phyloP scores from a whole-genome alignment of 2,888 invertebrate species.

The Erebia aethiops region DNA sequence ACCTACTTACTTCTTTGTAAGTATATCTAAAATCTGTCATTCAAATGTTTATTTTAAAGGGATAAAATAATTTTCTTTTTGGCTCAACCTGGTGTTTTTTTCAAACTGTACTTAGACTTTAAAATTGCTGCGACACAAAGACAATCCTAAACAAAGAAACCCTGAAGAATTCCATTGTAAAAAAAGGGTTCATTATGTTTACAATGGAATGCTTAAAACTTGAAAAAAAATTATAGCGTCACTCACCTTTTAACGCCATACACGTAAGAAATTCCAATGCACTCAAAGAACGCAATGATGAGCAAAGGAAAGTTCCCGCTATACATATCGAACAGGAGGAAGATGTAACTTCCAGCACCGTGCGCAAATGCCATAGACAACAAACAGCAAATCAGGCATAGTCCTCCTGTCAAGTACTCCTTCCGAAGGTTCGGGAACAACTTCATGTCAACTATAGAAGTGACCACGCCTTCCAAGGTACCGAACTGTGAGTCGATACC shows the following conservation, averaged over 20 bases:
- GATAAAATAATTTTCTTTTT: too few relatives aligned
- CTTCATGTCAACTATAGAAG: conserved; percentile 97
- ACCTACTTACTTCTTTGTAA: neutral
- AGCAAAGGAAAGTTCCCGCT: conserved; percentile 96
- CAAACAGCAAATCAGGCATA: conserved; percentile 91
- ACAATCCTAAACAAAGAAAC: neutral
- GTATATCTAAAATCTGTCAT: too few relatives aligned
- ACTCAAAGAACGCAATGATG: conserved; percentile 96
- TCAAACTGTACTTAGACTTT: too few relatives aligned
- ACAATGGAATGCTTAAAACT: neutral
- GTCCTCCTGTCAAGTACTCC: conserved; percentile 91
- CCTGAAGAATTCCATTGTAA: too few relatives aligned
- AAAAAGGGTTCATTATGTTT: too few relatives aligned
- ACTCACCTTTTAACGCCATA: conserved; percentile 94
- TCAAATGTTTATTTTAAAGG: too few relatives aligned
- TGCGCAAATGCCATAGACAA: conserved; percentile 96
- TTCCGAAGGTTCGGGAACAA: conserved; percentile 95
- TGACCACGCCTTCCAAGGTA: conserved; percentile 97
- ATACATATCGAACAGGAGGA: conserved; percentile 96
- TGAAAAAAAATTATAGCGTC: neutral
- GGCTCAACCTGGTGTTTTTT: too few relatives aligned
- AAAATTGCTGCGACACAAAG: neutral
- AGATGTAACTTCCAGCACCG: conserved; percentile 96
- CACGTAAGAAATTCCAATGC: conserved; percentile 95
- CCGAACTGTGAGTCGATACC: conserved; percentile 99